Evolutionary conservation across 2,797 vertebrate genomes (phyloP), one percentile per base, ranked within the genome.

Genomic region (Avahi laniger): DNA sequence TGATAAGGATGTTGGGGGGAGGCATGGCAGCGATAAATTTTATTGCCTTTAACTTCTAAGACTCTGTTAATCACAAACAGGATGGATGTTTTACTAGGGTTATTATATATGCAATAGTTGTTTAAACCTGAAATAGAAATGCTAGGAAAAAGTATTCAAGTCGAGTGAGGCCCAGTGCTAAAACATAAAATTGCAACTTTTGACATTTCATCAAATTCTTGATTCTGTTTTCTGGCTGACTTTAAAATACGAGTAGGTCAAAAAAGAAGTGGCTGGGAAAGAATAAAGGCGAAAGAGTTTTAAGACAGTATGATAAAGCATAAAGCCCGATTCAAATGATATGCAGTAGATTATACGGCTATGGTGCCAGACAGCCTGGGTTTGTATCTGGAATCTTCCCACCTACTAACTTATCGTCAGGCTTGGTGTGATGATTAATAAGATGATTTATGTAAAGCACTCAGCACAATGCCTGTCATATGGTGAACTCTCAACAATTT

Each of bases 11-110:
- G 78, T 75, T 35, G 35, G 76, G 22, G n/a, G 20, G 10, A 38
- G 67, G 35, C 69, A 75, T 79, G 59, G 30, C 28, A 91, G 84
- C 41, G 6, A 85, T 73, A 95, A 85, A 91, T 91, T 92, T 91
- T 97, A 92, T 95, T 97, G 43, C 65, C 84, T 92, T 97, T 95
- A 73, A 46, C 76, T 94, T 97, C 63, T 78, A 97, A 95, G 70
- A 76, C 65, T 92, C 26, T 14, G 35, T 89, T 94, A 96, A 85
- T 72, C 93, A 78, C 38, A 75, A 61, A 89, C 30, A 90, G 24
- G 95, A 46, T 85, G 43, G 78, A 91, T 65, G 33, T 90, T 95
- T 91, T 87, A 57, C 28, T 89, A 30, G 17, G 17, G 28, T 78
- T 90, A 43, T 94, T 93, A 10, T 94, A 43, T 63, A 95, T 67